A percentile compares a stretch with the other conserved stretches of the same genome.
These are phyloP conservation scores for Oreotrochilus melanogaster DNA, from an alignment of 2,113 vertebrate genomes.

Conservation along the genomic window DNA sequence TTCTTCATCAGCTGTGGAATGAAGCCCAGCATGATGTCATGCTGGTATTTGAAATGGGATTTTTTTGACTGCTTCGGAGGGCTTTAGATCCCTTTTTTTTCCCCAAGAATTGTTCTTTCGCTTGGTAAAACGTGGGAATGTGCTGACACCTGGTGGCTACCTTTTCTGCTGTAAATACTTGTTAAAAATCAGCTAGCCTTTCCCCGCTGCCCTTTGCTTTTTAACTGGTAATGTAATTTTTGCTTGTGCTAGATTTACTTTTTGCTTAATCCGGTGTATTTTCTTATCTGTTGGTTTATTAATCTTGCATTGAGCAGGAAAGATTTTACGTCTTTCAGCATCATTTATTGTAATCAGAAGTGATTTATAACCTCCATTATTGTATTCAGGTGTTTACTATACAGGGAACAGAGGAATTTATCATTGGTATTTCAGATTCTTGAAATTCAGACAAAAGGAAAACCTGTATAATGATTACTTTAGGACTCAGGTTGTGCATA, in stretches of 20 bases:
- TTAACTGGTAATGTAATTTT: not conserved
- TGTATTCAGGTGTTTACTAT: not conserved
- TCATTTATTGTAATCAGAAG: not conserved
- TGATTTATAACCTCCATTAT: not conserved
- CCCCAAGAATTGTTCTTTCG: not conserved
- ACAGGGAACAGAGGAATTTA: not conserved
- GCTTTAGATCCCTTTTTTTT: not conserved
- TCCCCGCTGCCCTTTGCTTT: fast-evolving
- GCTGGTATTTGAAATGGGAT: not conserved
- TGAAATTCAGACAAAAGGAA: not conserved
- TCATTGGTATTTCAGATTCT: not conserved
- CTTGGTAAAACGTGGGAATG: not conserved
- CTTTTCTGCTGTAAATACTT: not conserved
- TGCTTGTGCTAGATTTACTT: not conserved
- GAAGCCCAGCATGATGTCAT: not conserved
- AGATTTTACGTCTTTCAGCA: not conserved
- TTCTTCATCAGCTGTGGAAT: not conserved
- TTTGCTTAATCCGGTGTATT: not conserved
- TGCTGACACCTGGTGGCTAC: conserved; percentile 73
- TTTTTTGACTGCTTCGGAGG: not conserved
- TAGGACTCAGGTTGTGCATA: not conserved
- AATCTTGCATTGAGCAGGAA: not conserved
- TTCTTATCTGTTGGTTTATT: not conserved
- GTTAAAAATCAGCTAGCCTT: not conserved
- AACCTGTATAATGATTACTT: not conserved